These are phyloP conservation scores for Leiothrix lutea DNA, from an alignment of 2,113 vertebrate species.

Conservation along the genomic window DNA sequence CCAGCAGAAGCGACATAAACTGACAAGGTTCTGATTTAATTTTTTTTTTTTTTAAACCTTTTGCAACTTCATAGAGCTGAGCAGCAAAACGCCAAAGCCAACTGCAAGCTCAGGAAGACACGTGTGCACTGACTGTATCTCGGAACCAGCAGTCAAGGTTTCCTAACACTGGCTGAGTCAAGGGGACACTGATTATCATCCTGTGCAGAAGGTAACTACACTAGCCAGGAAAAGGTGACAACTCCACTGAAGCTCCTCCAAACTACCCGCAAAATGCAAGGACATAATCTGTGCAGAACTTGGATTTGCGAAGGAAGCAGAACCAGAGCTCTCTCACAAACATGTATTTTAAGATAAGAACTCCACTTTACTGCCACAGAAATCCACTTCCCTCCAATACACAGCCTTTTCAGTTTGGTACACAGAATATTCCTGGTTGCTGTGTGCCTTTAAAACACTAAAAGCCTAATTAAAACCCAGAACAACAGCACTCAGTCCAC, in stretches of 20 bases:
- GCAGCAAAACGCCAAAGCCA: not conserved
- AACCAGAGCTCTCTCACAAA: not conserved
- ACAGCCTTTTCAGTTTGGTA: not conserved
- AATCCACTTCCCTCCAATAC: not conserved
- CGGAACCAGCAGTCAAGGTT: not conserved
- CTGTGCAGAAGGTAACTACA: not conserved
- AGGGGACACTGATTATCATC: not conserved
- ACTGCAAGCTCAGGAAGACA: not conserved
- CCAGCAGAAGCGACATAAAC: not conserved
- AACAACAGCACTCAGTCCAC: not conserved
- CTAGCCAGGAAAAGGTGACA: not conserved
- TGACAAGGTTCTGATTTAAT: not conserved
- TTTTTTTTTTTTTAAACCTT: not conserved
- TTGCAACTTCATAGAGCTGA: not conserved
- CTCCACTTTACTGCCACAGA: not conserved
- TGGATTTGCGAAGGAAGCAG: not conserved
- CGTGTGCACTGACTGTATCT: not conserved
- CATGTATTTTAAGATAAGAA: not conserved
- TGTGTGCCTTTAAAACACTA: not conserved
- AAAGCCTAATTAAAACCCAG: not conserved
- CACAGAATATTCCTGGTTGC: not conserved
- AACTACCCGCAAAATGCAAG: not conserved
- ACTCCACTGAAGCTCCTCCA: not conserved
- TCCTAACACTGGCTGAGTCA: accelerated
- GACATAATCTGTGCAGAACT: not conserved